Base-by-base conservation (phyloP, 2,888 invertebrate genomes). In the Sepiola atlantica region DNA sequence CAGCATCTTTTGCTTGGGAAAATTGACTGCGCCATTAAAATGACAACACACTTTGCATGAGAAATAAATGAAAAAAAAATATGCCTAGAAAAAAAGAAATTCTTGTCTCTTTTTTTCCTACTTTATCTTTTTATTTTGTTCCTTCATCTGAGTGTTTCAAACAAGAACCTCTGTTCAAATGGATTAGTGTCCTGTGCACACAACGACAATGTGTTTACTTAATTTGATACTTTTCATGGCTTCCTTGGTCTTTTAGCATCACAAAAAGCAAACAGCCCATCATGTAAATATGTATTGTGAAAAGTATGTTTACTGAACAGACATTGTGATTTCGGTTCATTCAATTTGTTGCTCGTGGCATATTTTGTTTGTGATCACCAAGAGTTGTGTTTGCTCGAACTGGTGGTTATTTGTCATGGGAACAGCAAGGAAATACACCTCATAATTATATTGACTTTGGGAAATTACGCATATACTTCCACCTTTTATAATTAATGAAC, bases 171-270 rank as follows among this genome's bases (percentile, higher is more conserved):
- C n/a, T 77, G 77, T 77, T 77, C 77, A 77, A 77, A 77, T 77
- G 77, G 77, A 77, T 77, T 77, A 77, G 77, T 77, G 77, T 77
- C 77, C n/a, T 77, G n/a, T 77, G 32, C 77, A 77, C 77, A 77
- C 77, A 77, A n/a, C 77, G n/a, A n/a, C 12, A 77, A 32, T 32
- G 77, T 77, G 77, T 77, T 77, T 77, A n/a, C 77, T 77, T 77
- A 77, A 77, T 77, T n/a, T n/a, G n/a, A 77, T 77, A 77, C 77
- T 77, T 77, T 77, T 77, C 77, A n/a, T 77, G 77, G 77, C 77
- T 77, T 77, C 77, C n/a, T n/a, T 32, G 32, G n/a, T 77, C 77
- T 77, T 77, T 77, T 77, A 77, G 32, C 77, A 77, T 77, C n/a
- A n/a, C n/a, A 77, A 77, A 77, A 77, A 77, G n/a, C n/a, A n/a